Conservation (phyloP, 2,113 vertebrate species). For the Podiceps cristatus region DNA sequence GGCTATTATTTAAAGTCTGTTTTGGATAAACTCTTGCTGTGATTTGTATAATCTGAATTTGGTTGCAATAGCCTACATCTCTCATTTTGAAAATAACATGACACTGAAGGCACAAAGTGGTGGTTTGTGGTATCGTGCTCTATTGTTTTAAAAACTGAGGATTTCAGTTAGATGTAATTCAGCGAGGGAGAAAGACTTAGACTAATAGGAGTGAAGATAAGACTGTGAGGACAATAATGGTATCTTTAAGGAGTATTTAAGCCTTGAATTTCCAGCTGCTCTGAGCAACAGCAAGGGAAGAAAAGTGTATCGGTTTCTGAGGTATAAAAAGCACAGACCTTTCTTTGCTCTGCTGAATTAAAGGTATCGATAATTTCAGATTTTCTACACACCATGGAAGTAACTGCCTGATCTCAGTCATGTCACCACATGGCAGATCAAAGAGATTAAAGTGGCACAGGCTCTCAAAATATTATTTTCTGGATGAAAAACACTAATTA, state of each 20-base stretch:
- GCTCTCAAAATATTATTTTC: background rate
- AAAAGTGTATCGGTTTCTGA: background rate
- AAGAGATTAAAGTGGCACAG: conserved; percentile 5
- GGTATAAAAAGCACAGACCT: conserved; percentile 14
- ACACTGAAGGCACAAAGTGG: background rate
- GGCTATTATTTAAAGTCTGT: background rate
- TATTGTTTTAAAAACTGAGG: background rate
- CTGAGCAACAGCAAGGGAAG: background rate
- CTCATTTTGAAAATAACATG: background rate
- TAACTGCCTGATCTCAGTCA: conserved; percentile 17
- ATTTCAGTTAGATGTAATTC: background rate
- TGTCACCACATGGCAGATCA: background rate
- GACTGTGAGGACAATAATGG: background rate
- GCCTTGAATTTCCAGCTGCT: background rate
- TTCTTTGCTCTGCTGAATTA: conserved; percentile 30
- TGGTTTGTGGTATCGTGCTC: background rate
- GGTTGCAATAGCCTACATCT: background rate
- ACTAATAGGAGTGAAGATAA: background rate
- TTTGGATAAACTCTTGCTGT: background rate
- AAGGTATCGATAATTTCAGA: conserved; percentile 37
- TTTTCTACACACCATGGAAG: background rate
- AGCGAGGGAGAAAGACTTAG: background rate
- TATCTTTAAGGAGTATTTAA: background rate
- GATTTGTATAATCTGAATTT: background rate
- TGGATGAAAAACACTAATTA: background rate